Evolutionary conservation across 2,888 invertebrate species (phyloP).

Genomic region (Agrochola litura): DNA sequence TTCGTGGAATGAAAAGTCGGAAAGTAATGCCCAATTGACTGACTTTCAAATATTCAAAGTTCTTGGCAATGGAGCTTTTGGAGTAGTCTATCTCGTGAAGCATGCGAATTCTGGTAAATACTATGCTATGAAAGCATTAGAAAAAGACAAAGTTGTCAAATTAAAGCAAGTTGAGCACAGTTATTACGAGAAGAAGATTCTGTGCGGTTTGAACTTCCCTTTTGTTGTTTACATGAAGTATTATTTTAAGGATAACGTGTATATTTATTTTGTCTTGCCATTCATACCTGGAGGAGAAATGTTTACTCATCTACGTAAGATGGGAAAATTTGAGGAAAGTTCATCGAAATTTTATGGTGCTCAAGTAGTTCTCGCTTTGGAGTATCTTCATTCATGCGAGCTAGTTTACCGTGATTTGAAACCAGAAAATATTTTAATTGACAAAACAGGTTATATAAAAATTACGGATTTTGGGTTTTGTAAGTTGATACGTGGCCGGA

Average conservation of each 20-base stretch:
- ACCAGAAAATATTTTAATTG: conserved; percentile 97
- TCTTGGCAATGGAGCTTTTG: conserved; percentile 97
- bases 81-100: conserved; percentile 94
- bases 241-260: conserved; percentile 96
- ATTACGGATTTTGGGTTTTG: conserved; percentile 99
- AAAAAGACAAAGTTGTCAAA: conserved; percentile 96
- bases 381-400: conserved; percentile 97
- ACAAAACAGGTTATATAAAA: conserved; percentile 94
- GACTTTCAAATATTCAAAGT: conserved; percentile 94
- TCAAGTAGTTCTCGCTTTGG: conserved; percentile 96
- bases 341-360: conserved; percentile 96
- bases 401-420: conserved; percentile 97
- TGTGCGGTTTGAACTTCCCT: conserved; percentile 96
- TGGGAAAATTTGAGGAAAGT: conserved; percentile 93
- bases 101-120: conserved; percentile 91
- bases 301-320: conserved; percentile 93
- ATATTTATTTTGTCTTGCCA: conserved; percentile 95
- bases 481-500: conserved; percentile 94
- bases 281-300: conserved; percentile 96
- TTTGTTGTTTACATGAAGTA: conserved; percentile 96
- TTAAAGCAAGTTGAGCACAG: conserved; percentile 97
- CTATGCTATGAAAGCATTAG: conserved; percentile 97
- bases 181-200: conserved; percentile 96
- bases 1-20: conserved; percentile 82
- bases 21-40: conserved; percentile 74